Evolutionary conservation across 2,888 invertebrate species (phyloP).

Genomic region (Megastigmus dorsalis): DNA sequence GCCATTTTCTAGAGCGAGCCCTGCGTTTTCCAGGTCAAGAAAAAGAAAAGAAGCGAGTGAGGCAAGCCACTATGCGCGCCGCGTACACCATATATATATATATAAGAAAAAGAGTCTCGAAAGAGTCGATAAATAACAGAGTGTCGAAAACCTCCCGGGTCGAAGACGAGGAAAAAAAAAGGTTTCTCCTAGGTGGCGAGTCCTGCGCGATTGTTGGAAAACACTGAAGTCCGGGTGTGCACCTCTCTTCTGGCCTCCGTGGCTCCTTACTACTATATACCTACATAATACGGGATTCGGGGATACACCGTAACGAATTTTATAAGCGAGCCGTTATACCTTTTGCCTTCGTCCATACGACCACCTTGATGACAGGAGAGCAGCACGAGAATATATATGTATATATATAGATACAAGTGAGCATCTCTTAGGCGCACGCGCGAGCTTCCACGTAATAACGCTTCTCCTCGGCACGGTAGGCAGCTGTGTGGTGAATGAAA

Average conservation of each 20-base stretch:
- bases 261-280: no score
- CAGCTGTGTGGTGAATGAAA: slow-evolving; percentile 35
- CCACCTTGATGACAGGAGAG: slow-evolving; percentile 59
- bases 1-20: neutral
- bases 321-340: slow-evolving; percentile 61
- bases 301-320: slow-evolving; percentile 64
- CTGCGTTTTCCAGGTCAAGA: slow-evolving; percentile 9
- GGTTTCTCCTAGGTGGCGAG: slow-evolving; percentile 53
- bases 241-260: no score
- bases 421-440: slow-evolving; percentile 11
- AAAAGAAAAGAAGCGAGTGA: neutral
- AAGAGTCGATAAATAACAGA: slow-evolving; percentile 32
- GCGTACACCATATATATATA: no score
- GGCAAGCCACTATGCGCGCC: no score
- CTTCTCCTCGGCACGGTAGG: neutral
- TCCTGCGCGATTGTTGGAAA: slow-evolving; percentile 57
- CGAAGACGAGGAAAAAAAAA: slow-evolving; percentile 19
- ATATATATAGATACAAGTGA: no score
- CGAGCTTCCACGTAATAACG: slow-evolving; percentile 41
- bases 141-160: slow-evolving; percentile 28
- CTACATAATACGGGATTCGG: slow-evolving; percentile 52
- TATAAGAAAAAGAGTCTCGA: neutral
- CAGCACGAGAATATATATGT: no score
- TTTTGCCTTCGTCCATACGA: no score
- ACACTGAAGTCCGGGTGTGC: slow-evolving; percentile 44